Evolutionary conservation across 1,140 invertebrate genomes (phyloP), one percentile per base, ranked within the genome.

Genomic region (Megathymus violae): DNA sequence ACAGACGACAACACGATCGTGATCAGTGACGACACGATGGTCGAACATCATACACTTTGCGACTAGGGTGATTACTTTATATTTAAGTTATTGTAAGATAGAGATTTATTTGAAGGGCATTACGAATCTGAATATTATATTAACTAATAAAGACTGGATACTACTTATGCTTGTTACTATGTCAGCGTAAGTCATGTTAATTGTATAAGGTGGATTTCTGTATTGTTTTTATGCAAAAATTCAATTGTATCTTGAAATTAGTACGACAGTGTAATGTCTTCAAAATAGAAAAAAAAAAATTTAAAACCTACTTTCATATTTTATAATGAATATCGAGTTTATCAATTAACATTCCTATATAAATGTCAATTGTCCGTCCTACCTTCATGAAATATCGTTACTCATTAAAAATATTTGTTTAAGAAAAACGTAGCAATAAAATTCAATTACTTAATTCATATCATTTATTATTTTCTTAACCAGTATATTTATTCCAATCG

Each of bases 391-490:
- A 36, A 27, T 27, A 47, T 47, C 22, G 0, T 46, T 17, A 46
- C 10, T 22, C 3, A 22, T n/a, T 31, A n/a, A n/a, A 10, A 10
- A 7, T n/a, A n/a, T 41, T 10, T 0, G n/a, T 14, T 27, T 0
- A 47, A 76, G 61, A 70, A 70, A 77, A 60, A 41, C 22, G 10
- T n/a, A n/a, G n/a, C n/a, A 80, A 74, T 70, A 73, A 76, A 86
- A 83, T 69, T 17, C 71, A 71, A 66, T 73, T 54, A 31, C 68
- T 85, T 80, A 76, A 79, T 85, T 87, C 76, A 83, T 88, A 88
- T 88, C 78, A 86, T 89, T 88, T 91, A 87, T 89, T 88, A 90
- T 89, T 89, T 87, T 91, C 85, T 91, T 91, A 88, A 91, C 83
- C 84, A 84, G 78, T 81, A 86, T 84, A 88, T 85, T 89, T 87